phyloP scores from a whole-genome alignment of 2,888 invertebrate species.

The Leptinotarsa juncta region DNA sequence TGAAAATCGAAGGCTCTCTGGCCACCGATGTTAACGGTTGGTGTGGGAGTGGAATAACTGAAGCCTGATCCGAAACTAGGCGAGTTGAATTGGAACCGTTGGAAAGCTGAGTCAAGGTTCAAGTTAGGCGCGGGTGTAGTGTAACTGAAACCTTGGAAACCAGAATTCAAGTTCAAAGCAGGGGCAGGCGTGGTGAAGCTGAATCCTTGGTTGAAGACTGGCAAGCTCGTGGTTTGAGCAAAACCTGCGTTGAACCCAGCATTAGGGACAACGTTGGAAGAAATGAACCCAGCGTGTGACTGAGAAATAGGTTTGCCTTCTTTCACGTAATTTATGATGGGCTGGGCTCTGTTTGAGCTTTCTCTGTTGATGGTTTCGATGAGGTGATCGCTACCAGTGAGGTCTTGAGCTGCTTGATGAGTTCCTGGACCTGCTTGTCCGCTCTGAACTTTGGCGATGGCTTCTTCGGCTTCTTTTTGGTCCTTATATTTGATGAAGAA shows the following conservation, averaged over 20 bases:
- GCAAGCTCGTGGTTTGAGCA: not conserved
- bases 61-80: slow-evolving; percentile 17
- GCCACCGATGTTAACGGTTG: slow-evolving; percentile 3
- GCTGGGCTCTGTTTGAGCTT: slow-evolving; percentile 8
- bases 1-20: slow-evolving; percentile 14
- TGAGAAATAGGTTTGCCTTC: not conserved
- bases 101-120: slow-evolving; percentile 8
- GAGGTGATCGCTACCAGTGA: slow-evolving; percentile 26
- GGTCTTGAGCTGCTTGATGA: slow-evolving; percentile 18
- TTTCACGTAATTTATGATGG: slow-evolving; percentile 21
- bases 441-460: slow-evolving; percentile 51
- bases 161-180: not conserved
- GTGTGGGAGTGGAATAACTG: slow-evolving; percentile 3
- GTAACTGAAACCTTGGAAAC: slow-evolving; percentile 12
- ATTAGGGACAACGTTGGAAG: slow-evolving; percentile 5
- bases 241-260: slow-evolving; percentile 21
- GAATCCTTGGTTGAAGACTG: not conserved
- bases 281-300: not conserved
- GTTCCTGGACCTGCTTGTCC: slow-evolving; percentile 31
- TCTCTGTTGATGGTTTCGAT: slow-evolving; percentile 37
- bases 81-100: not conserved
- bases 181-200: not conserved
- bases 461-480: slow-evolving; percentile 68
- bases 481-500: slow-evolving; percentile 89
- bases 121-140: slow-evolving; percentile 19